Evolutionary conservation across 1,140 invertebrate species (phyloP), one percentile per base, ranked within the genome.

Genomic region (Mycetomoellerius zeteki): DNA sequence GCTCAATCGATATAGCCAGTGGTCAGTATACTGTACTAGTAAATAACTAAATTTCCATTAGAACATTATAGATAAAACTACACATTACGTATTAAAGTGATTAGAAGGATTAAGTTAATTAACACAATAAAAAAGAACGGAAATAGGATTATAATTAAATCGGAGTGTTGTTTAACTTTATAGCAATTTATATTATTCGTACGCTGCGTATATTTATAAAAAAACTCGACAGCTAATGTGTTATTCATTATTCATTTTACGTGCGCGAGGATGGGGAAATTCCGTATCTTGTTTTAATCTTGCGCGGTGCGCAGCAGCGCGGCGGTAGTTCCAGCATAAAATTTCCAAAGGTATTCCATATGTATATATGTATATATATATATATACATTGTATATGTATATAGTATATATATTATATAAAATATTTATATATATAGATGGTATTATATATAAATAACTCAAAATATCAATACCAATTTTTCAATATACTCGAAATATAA

Each of bases 1-100:
- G 67, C 0, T 60, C 54, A 69, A 84, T 84, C 80, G 69, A 84
- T 84, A 73, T 50, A 60, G 69, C 54, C n/a, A 19, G 80, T 33
- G 80, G 80, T 60, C 69, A 50, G 37, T 60, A 58, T 24, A 82
- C 50, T 6, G 67, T 30, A 33, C 69, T 50, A 21, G 54, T 75
- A 84, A 84, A 73, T 84, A 84, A 33, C 54, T 56, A 21, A 73
- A 62, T 84, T 73, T 84, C 67, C 37, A 50, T 56, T 30, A 16
- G 37, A 54, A 47, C 67, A 54, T 65, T 50, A 14, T 16, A 30
- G 56, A 2, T 19, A 14, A 6, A 24, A 62, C 7, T 43, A 16
- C 33, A 14, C 73, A 14, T 37, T 58, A 43, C 3, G 0, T 30
- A 19, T 71, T 69, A 54, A 30, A 24, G 19, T n/a, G 16, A 81